Evolutionary conservation across 2,797 vertebrate species (phyloP).

Genomic region (Botia almorhae): DNA sequence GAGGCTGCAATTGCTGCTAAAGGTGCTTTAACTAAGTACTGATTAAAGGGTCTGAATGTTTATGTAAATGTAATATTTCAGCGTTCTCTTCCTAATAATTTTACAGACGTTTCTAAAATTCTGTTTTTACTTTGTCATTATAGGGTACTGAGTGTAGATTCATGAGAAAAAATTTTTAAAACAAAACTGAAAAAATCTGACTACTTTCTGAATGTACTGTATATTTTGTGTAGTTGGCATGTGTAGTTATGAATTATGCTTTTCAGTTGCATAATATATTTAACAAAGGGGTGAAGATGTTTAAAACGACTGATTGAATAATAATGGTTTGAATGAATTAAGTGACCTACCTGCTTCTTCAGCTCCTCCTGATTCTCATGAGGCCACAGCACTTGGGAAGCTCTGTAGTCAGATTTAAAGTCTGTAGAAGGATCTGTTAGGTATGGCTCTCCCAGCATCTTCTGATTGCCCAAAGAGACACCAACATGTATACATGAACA

Average conservation of each 20-base stretch:
- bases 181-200: too few relatives aligned
- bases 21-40: too few relatives aligned
- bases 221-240: too few relatives aligned
- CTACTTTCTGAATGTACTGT: too few relatives aligned
- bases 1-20: too few relatives aligned
- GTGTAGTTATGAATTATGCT: neutral
- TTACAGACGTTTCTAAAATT: too few relatives aligned
- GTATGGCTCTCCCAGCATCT: constrained; percentile 16
- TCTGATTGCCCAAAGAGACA: constrained; percentile 21
- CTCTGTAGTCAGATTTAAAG: constrained; percentile 54
- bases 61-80: too few relatives aligned
- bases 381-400: constrained; percentile 72
- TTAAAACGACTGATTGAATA: neutral
- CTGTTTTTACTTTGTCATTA: too few relatives aligned
- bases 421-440: constrained; percentile 35
- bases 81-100: too few relatives aligned
- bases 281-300: neutral
- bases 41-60: too few relatives aligned
- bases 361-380: constrained; percentile 80
- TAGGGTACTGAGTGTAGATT: too few relatives aligned
- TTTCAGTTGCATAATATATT: neutral
- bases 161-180: too few relatives aligned
- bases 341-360: constrained; percentile 80
- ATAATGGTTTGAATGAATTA: neutral
- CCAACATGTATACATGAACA: constrained; percentile 64